Evolutionary conservation across 2,113 vertebrate species (phyloP).

Genomic region (Corythornis madagascariensis): DNA sequence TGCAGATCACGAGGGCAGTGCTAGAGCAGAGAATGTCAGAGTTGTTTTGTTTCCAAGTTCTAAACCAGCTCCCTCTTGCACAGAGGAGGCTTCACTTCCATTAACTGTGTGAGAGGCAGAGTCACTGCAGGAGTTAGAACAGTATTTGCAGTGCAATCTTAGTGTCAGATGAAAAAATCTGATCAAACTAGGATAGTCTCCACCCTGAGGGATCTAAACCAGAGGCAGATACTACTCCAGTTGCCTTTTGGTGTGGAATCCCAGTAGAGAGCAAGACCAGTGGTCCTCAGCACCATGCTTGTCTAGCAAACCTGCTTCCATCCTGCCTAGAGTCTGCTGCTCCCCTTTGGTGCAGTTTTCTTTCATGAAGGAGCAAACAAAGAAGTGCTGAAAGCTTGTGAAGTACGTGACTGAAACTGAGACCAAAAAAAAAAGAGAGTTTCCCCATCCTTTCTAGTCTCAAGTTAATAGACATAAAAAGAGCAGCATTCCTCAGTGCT

Average conservation of each 20-base stretch:
- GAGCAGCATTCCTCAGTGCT: background rate
- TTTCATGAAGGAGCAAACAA: background rate
- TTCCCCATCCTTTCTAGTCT: background rate
- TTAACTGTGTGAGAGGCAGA: background rate
- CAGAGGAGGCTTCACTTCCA: background rate
- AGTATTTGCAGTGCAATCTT: background rate
- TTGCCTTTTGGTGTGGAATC: too few species aligned
- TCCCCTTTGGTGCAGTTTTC: background rate
- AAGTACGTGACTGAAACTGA: background rate
- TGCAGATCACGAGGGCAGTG: background rate
- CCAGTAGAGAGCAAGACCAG: background rate
- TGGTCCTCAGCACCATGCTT: background rate
- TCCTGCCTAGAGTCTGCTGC: background rate
- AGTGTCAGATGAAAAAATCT: background rate
- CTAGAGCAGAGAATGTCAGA: background rate
- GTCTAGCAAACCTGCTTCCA: background rate
- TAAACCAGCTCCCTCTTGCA: background rate
- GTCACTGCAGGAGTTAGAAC: background rate
- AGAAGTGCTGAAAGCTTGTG: background rate
- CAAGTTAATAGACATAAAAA: background rate
- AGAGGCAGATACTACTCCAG: too few species aligned
- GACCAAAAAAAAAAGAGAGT: background rate
- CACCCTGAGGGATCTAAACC: accelerated
- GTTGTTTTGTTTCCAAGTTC: background rate
- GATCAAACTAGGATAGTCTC: background rate